A percentile compares a stretch with the other conserved stretches of the same genome.
Evolutionary conservation across 2,113 vertebrate species (phyloP).

Genomic region (Gnathonemus echidnorhynchus): DNA sequence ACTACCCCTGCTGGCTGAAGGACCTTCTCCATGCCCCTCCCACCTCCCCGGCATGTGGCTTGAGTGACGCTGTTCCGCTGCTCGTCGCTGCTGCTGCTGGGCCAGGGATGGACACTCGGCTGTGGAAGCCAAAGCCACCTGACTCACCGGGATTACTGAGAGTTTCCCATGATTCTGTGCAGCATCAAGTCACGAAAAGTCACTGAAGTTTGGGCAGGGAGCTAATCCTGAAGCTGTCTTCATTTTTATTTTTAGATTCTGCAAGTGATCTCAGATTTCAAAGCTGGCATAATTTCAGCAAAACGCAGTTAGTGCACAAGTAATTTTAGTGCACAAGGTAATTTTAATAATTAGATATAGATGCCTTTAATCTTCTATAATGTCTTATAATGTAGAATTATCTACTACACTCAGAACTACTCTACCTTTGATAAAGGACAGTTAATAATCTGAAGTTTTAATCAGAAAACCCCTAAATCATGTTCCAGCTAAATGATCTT

Average conservation of each 20-base stretch:
- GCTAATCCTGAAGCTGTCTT: not conserved
- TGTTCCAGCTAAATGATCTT: not conserved
- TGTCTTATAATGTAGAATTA: not conserved
- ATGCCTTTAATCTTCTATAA: slow-evolving; percentile 7
- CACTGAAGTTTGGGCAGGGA: not conserved
- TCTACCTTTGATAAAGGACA: not conserved
- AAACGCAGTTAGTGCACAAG: not conserved
- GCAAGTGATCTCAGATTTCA: not conserved
- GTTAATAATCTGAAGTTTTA: not conserved
- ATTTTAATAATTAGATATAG: not conserved
- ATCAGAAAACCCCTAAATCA: not conserved
- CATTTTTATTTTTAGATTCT: slow-evolving; percentile 4
- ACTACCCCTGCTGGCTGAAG: no score
- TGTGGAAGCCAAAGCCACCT: not conserved
- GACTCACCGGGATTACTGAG: not conserved
- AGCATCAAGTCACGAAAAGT: not conserved
- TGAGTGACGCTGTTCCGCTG: not conserved
- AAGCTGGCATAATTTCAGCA: not conserved
- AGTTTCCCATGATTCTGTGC: slow-evolving; percentile 2
- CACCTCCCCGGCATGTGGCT: not conserved
- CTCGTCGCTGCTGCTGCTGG: not conserved
- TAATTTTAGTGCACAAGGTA: not conserved
- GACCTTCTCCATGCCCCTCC: not conserved
- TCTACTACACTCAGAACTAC: not conserved
- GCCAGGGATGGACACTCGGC: not conserved